These are phyloP conservation scores for Slavum lentiscoides DNA, from an alignment of 2,888 invertebrate genomes.

Conservation along the genomic window DNA sequence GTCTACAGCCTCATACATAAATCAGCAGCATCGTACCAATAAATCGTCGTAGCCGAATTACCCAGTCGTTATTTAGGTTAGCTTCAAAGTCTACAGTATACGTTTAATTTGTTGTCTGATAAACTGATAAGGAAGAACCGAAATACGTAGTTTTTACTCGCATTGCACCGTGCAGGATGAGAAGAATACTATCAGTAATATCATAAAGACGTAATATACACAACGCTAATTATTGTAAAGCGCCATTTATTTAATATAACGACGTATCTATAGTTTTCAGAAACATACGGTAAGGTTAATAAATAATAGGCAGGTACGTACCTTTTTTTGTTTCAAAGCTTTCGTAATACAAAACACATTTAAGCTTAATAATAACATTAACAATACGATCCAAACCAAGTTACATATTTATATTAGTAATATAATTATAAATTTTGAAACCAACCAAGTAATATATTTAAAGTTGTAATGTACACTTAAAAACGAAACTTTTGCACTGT, in stretches of 20 bases:
- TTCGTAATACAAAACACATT: too few relatives aligned
- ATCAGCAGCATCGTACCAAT: conserved; percentile 44
- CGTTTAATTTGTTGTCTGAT: conserved; percentile 45
- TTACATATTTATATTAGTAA: too few relatives aligned
- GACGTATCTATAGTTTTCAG: background rate
- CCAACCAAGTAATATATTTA: too few relatives aligned
- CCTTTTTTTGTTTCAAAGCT: too few relatives aligned
- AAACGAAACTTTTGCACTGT: too few relatives aligned
- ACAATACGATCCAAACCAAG: too few relatives aligned
- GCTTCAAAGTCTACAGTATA: conserved; percentile 31
- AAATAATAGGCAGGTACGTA: background rate
- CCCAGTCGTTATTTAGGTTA: conserved; percentile 49
- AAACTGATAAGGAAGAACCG: conserved; percentile 30
- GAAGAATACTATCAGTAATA: background rate
- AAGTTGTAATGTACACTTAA: too few relatives aligned
- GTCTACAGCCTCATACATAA: conserved; percentile 49
- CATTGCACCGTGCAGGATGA: background rate
- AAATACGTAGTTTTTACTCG: conserved; percentile 13
- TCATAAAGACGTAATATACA: background rate
- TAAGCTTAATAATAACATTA: too few relatives aligned
- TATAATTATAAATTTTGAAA: too few relatives aligned
- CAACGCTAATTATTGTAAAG: background rate
- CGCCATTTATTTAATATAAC: background rate
- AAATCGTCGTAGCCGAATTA: conserved; percentile 43
- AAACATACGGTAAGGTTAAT: too few relatives aligned